Base-by-base conservation (phyloP, 2,888 invertebrate species). In the Noctua janthina region DNA sequence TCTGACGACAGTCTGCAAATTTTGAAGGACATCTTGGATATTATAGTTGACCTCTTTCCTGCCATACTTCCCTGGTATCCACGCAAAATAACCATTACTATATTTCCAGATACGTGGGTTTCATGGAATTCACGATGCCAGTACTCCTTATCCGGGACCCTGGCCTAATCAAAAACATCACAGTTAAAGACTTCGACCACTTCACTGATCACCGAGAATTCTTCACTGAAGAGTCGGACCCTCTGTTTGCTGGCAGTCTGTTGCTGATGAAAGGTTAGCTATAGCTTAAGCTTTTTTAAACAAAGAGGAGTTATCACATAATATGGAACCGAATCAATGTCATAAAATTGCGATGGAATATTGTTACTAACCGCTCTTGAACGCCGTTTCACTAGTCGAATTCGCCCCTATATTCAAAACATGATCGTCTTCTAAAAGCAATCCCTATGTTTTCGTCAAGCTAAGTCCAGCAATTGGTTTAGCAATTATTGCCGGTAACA, bases 121-220 rank as follows among this genome's bases (percentile, higher is more conserved):
- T 94, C 46, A 94, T 97, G 39, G 97, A 97, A 85, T 93, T 95
- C 3, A 93, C 94, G 0, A 85, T 83, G 0, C 97, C 97, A 0
- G 78, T 96, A 0, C 79, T 97, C 10, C 82, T 97, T 56, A 92
- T 97, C 23, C 93, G 96, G 1, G 97, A 97, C 89, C 97, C 97
- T 0, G 97, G 97, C 67, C 77, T 97, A 23, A 93, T 97, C 5
- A 97, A 97, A 84, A 92, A 92, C 68, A 95, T 97, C 39, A 95
- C 97, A 0, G 94, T 97, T 1, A 97, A 97, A 87, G 97, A 97
- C 83, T 97, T 97, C 64, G 97, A 97, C 70, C 96, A 97, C 86
- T 97, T 97, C 81, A 91, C 95, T 0, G 97, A 97, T 74, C 97
- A 97, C 83, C 93, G 93, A 59, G 86, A 91, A 8, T 94, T 97